Percentiles rank a stretch among this genome's conserved stretches.
Conservation (phyloP, 2,113 vertebrate species). For the Smithornis capensis region DNA sequence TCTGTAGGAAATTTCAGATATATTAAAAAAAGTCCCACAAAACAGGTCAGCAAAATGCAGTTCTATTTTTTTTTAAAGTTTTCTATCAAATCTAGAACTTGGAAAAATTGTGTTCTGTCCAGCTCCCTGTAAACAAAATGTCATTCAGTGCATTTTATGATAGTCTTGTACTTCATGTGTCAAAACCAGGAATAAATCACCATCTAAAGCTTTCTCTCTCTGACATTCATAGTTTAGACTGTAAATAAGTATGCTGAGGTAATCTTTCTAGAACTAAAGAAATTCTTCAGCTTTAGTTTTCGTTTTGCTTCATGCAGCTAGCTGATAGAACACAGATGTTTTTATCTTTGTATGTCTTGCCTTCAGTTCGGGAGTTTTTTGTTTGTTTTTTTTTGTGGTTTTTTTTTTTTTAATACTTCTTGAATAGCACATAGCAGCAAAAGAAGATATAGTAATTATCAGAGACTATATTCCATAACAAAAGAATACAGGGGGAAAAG, state of each 20-base stretch:
- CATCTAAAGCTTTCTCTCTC: background rate
- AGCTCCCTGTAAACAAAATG: background rate
- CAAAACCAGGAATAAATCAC: conserved; percentile 14
- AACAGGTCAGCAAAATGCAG: background rate
- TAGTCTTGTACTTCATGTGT: background rate
- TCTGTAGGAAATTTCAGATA: background rate
- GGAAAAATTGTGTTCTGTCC: background rate
- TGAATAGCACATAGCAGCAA: background rate
- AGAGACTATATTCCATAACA: background rate
- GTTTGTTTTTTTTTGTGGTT: too few relatives aligned
- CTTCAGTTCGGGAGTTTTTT: background rate
- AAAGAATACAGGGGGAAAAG: background rate
- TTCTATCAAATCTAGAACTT: background rate
- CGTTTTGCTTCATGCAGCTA: background rate
- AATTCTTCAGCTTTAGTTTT: background rate
- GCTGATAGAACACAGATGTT: background rate
- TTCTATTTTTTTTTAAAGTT: background rate
- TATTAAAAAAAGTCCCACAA: background rate
- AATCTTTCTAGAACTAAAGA: background rate
- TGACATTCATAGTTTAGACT: background rate
- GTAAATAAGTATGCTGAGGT: background rate
- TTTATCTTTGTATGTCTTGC: background rate
- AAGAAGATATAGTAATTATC: background rate
- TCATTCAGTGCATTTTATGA: background rate
- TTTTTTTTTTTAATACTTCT: background rate